Evolutionary conservation across 23 tunicate species (phyloP), one percentile per base, ranked within the genome.

Genomic region (Clavelina lepadiformis): DNA sequence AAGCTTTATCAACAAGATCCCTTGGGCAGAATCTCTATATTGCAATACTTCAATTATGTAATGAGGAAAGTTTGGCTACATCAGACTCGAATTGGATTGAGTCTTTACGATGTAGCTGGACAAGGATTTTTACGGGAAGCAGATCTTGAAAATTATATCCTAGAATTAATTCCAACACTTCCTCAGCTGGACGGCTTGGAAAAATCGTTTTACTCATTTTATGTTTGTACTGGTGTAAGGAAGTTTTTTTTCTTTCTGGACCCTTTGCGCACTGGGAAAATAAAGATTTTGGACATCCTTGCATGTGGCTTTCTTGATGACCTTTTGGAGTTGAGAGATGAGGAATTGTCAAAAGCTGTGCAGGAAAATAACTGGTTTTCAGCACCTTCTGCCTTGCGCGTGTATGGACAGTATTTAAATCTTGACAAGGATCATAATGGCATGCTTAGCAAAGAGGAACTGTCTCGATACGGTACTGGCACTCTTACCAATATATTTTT

Each of bases 11-110:
- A 86, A 34, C 72, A 81, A 27, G 99, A 94, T 46, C 83, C 88
- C 46, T 51, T 65, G 61, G 99, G 99, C 30, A 65, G 95, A 58
- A 86, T 94, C 25, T 94, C 99, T 1, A 86, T 94, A 31, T 47
- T 94, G 33, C 99, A 94, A 56, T 94, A 86, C 65, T 94, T 94
- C 46, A 94, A 94, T 51, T 94, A 94, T 64, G 99, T 94, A 21
- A 94, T 94, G 99, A 65, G 99, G 51, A 94, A 94, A 54, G 99
- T 94, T 5, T 94, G 99, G 99, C 62, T 94, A 11, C 99, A 94
- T 67, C 99, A 94, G 35, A 94, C 99, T 25, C 71, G 99, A 37
- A 94, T 94, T 33, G 99, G 99, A 11, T 55, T 94, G 2, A 86
- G 96, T 69, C 56, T 94, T 28, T 94, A 94, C 64, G 99, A 94